Base-by-base conservation (phyloP, 1,140 invertebrate species). In the Gonioctena quinquepunctata region DNA sequence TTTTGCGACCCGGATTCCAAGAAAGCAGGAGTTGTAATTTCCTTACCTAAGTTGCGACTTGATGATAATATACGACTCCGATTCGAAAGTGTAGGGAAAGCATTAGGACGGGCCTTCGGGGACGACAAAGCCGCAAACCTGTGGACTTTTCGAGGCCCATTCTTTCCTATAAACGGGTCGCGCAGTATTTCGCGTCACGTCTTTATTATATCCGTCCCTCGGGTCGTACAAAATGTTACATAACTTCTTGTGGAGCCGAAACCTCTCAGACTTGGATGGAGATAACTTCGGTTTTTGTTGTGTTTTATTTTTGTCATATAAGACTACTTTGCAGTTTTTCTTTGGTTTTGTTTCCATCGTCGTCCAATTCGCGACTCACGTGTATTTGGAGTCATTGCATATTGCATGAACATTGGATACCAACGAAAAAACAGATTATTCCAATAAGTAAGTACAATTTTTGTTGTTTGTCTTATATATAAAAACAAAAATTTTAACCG, bases 201-300 rank as follows among this genome's bases (percentile, higher is more conserved):
- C 77, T 80, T 80, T 77, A 80, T 80, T 80, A 80, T 80, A 80
- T 79, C 71, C 73, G 66, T 79, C 79, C 79, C 79, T 49, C 50
- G 77, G 70, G 76, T 52, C 67, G 65, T 68, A 74, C 77, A 77
- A 77, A 80, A 77, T 74, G 79, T 77, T 80, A 80, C 79, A 80
- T 80, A 80, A 80, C 76, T 80, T 80, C 79, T 80, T 80, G 79
- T 80, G 74, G 77, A 79, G 75, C 76, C 71, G 69, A 66, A 74
- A 75, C 77, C 74, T 77, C 73, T 70, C 70, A 33, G 62, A 65
- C 33, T 42, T 42, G 33, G 33, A 42, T 42, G 66, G 65, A 71
- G 16, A 49, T 23, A 50, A 50, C 21, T 64, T 64, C 27, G 33
- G 62, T 27, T 64, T 64, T 64, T 27, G 18, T 21, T 49, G 22